Evolutionary conservation across 2,888 invertebrate genomes (phyloP), one percentile per base, ranked within the genome.

Genomic region (Prenolepis imparis): DNA sequence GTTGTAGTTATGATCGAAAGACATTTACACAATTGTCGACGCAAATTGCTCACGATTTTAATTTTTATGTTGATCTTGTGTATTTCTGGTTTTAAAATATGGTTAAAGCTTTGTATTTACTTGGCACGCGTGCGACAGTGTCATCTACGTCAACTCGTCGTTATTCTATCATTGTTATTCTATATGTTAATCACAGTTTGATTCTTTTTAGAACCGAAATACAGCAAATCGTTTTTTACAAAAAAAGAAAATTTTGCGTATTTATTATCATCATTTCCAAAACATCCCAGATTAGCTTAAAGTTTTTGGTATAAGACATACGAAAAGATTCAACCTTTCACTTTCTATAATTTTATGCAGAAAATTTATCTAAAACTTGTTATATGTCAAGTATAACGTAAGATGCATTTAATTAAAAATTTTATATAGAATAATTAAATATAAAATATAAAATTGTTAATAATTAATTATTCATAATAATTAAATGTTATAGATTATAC

Each of bases 91-190:
- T 67, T 89, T 87, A 67, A 77, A 32, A 63, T 88, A 21, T 57
- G 80, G 72, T 75, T 52, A 66, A 75, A 74, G 80, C 72, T 75
- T 80, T 74, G 70, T 85, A 63, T 72, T 70, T 18, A 52, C 78
- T 68, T 83, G 67, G 39, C 61, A 83, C 75, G 55, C 66, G 44
- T 66, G 18, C 67, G 48, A 52, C 67, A 73, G 73, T 77, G 75
- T 70, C 63, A 57, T 61, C 85, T 55, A 66, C 59, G 86, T 86
- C 83, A 41, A 83, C 78, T 86, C 77, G 82, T 84, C 86, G 84
- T 90, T 90, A 85, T 86, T 89, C 84, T 90, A 85, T 86, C 84
- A 89, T 86, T 90, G 89, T 90, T 90, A 84, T 82, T 86, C 84
- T 86, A 81, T 86, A 81, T 85, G 84, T 90, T 88, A 84, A 72